Base-by-base conservation (phyloP, 2,888 invertebrate genomes). In the Beris morrisii region DNA sequence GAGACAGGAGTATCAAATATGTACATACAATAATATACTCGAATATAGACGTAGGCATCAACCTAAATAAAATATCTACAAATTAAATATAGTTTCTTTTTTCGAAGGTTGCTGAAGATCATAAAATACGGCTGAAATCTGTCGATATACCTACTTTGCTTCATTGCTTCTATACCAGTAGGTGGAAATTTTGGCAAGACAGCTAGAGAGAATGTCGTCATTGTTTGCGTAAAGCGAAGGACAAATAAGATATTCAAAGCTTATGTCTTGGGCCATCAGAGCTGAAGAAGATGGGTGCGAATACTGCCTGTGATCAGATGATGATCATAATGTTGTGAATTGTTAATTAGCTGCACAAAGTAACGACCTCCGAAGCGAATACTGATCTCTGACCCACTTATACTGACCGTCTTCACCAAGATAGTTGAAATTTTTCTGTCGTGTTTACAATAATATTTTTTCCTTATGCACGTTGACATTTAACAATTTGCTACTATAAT, bases 301-400 rank as follows among this genome's bases (percentile, higher is more conserved):
- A n/a, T 22, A 5, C 45, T 9, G 43, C 31, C 13, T 45, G 13
- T 22, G 38, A 44, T 45, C 43, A 12, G 38, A 9, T 54, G 46
- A 32, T 57, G 31, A n/a, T 28, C 30, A 15, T 22, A 11, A 56
- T 38, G 22, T 28, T 50, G 52, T 67, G 57, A 67, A 67, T 57
- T 48, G 57, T 67, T 67, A 64, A 67, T 67, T 64, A 58, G n/a
- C 45, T 52, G 53, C 52, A 22, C 48, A 13, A 52, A 58, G 46
- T 57, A 5, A 9, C 48, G 56, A 57, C 57, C 56, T 56, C 56
- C 65, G 46, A 48, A 65, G 46, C 48, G 31, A 65, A 48, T 48
- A 31, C 45, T 50, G 48, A 50, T 63, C 57, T 67, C 56, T 56
- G 63, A 64, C 64, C 57, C 52, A 63, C 56, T 66, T 12, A 38